Conservation (phyloP, 2,797 vertebrate species). For the Sebastes ruberrimus region DNA sequence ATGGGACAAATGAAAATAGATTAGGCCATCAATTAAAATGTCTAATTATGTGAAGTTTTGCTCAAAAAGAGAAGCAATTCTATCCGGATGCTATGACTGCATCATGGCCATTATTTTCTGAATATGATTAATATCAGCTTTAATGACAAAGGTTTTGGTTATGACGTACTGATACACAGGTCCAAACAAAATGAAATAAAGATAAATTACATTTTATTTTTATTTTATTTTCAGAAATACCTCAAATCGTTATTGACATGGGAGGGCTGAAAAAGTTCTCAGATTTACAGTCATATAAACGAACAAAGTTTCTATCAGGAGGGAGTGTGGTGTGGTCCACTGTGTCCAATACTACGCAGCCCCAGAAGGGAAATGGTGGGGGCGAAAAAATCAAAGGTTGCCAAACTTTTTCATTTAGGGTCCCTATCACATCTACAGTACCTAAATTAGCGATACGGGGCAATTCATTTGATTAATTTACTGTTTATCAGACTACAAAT, state of each 20-base stretch:
- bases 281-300: not conserved
- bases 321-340: not conserved
- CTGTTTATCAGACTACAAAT: no score
- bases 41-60: not conserved
- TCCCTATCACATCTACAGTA: not conserved
- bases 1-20: slow-evolving; percentile 15
- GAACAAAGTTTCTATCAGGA: not conserved
- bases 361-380: not conserved
- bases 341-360: not conserved
- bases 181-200: not conserved
- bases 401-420: not conserved
- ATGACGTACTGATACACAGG: not conserved
- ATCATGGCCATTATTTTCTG: not conserved
- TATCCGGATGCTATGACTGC: not conserved
- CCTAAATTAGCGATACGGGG: not conserved
- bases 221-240: not conserved
- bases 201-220: not conserved
- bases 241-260: not conserved
- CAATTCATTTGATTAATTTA: not conserved
- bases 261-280: not conserved
- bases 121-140: not conserved
- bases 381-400: not conserved
- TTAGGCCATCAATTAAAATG: not conserved
- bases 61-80: not conserved
- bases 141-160: not conserved